Base-by-base conservation (phyloP, 2,797 vertebrate genomes). In the Sebastes itinus region DNA sequence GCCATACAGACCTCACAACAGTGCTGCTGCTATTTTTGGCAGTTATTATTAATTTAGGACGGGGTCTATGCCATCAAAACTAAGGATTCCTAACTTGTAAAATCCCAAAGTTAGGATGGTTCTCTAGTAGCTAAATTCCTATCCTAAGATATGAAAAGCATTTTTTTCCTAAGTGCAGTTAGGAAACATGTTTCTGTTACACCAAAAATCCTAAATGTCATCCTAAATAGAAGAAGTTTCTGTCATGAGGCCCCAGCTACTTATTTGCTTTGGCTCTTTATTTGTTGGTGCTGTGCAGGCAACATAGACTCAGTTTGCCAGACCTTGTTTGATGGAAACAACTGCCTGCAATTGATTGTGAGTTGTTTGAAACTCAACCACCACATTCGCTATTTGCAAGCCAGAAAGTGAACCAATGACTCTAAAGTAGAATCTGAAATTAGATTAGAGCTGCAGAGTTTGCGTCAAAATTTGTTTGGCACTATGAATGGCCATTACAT, bases 251-350 rank as follows among this genome's bases (percentile, higher is more conserved):
- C 52, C 52, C 11, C 20, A 62, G 42, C 56, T 32, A 70, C 55
- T 33, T 58, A 8, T 58, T 66, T 58, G 20, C 23, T 25, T 33
- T 13, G 55, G 63, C 28, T 67, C 7, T 14, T 61, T 28, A 28
- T 30, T 22, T 16, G 54, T 32, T 20, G 27, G 10, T 6, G 62
- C 23, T 18, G 18, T 1, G 0, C 7, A 62, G 14, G n/a, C 4
- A 32, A 3, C 1, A 1, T 25, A 32, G 42, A 52, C 4, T 32
- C 7, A 0, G 6, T 8, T n/a, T 25, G 35, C 0, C 16, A 49
- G 7, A 30, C 4, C 23, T 56, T 28, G 30, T 46, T 46, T 46
- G 42, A 58, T 54, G 12, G 18, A 73, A 74, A 58, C 14, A n/a
- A n/a, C 25, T 65, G 22, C 11, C 4, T 54, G 14, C 2, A 33